Base-by-base conservation (phyloP, 2,797 vertebrate genomes). In the Oreochromis mossambicus region DNA sequence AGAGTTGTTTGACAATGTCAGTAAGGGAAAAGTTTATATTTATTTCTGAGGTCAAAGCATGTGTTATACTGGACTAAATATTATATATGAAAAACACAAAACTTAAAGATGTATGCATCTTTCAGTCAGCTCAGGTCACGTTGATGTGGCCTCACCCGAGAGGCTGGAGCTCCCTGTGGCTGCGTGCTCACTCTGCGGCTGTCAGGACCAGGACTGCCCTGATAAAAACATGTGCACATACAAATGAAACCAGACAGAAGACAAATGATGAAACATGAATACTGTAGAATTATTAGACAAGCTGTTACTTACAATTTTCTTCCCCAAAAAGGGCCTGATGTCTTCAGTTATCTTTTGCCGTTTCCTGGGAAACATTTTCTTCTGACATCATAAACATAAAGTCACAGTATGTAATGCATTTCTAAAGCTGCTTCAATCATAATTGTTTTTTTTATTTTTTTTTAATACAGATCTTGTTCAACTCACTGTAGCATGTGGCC, bases 341-440 rank as follows among this genome's bases (percentile, higher is more conserved):
- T 81, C 43, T 2, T 6, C 2, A 3, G 1, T 5, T 5, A 0
- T 19, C 11, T 17, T 29, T 19, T 1, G 8, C 14, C 4, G 8
- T 51, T 12, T 83, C 63, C 46, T 82, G 29, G 50, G 19, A 70
- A 41, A 24, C 80, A 82, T 80, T 34, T 66, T 66, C 13, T 50
- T 66, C 68, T 55, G 26, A 46, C 2, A 75, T 26, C 14, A 68
- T 19, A 29, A 68, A 17, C 7, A 54, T 7, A 52, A 41, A 52
- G 21, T 41, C 3, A 4, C 4, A 41, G 9, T 24, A 12, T 24
- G 3, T 11, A 21, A n/a, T 21, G 9, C 0, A 1, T 52, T 52
- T 21, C 19, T 3, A 10, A 6, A 1, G 5, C 1, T n/a, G 50
- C n/a, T 52, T 52, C 9, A 52, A 5, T 34, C 51, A 21, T 10